phyloP scores from a whole-genome alignment of 2,797 vertebrate species.

The Amblyraja radiata region DNA sequence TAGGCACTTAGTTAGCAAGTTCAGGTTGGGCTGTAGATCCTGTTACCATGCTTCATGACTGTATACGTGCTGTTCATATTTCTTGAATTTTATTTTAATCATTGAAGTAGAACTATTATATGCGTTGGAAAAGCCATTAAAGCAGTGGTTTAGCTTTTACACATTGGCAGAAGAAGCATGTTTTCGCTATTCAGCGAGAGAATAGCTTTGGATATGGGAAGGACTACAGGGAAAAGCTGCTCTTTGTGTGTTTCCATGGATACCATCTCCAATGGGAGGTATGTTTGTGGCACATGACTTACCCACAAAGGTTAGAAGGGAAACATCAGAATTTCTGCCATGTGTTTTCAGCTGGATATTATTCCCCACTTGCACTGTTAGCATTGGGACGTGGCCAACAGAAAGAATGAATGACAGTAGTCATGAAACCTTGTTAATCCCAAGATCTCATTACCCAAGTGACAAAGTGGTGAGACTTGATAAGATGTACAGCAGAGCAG shows the following conservation, averaged over 20 bases:
- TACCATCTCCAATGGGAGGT: background rate
- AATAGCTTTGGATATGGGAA: background rate
- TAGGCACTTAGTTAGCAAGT: too few relatives aligned
- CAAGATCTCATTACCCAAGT: background rate
- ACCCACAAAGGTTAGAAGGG: background rate
- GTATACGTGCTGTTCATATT: background rate
- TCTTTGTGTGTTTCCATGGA: background rate
- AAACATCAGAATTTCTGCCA: background rate
- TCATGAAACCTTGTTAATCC: background rate
- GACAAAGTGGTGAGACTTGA: conserved; percentile 12
- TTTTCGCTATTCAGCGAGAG: background rate
- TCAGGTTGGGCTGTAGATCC: too few relatives aligned
- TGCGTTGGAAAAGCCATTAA: background rate
- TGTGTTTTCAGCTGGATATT: background rate
- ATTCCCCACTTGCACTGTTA: background rate
- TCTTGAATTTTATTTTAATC: conserved; percentile 3
- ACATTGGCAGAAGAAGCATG: background rate
- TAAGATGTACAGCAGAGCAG: background rate
- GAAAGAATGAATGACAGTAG: background rate
- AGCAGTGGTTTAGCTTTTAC: background rate
- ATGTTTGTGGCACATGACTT: background rate
- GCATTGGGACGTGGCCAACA: background rate
- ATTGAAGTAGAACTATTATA: background rate
- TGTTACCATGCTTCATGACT: too few relatives aligned
- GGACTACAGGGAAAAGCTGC: background rate